Conservation (phyloP, 2,113 vertebrate genomes). For the Pantherophis guttatus region DNA sequence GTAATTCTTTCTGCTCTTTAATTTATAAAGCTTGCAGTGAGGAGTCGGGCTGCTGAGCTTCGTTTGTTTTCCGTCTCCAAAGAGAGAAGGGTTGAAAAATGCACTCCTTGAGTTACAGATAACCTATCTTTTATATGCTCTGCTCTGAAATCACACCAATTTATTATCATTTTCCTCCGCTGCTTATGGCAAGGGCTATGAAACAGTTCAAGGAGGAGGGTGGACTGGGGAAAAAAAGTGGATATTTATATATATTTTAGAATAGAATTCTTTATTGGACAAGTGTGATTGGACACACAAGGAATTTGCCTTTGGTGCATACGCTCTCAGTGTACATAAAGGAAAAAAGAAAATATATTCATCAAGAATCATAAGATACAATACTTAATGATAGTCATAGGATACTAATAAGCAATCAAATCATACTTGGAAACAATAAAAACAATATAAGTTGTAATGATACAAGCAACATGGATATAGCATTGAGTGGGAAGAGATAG, state of each 20-base stretch:
- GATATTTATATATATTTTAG: not conserved
- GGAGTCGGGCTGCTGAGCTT: conserved; percentile 4
- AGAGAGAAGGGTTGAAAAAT: not conserved
- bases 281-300: too few relatives aligned
- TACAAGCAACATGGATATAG: too few relatives aligned
- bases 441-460: too few relatives aligned
- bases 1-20: conserved; percentile 48
- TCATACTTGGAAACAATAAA: too few relatives aligned
- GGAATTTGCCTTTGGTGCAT: too few relatives aligned
- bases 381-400: too few relatives aligned
- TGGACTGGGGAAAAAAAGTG: conserved; percentile 8
- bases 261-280: too few relatives aligned
- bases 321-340: too few relatives aligned
- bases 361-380: too few relatives aligned
- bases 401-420: too few relatives aligned
- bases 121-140: conserved; percentile 33
- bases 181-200: conserved; percentile 6
- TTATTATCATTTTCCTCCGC: not conserved
- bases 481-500: too few relatives aligned
- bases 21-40: conserved; percentile 51
- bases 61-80: not conserved
- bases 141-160: conserved; percentile 40
- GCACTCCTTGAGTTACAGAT: not conserved
- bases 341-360: too few relatives aligned
- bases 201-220: not conserved